Evolutionary conservation across 2,113 vertebrate species (phyloP).

Genomic region (Dicrurus megarhynchus): DNA sequence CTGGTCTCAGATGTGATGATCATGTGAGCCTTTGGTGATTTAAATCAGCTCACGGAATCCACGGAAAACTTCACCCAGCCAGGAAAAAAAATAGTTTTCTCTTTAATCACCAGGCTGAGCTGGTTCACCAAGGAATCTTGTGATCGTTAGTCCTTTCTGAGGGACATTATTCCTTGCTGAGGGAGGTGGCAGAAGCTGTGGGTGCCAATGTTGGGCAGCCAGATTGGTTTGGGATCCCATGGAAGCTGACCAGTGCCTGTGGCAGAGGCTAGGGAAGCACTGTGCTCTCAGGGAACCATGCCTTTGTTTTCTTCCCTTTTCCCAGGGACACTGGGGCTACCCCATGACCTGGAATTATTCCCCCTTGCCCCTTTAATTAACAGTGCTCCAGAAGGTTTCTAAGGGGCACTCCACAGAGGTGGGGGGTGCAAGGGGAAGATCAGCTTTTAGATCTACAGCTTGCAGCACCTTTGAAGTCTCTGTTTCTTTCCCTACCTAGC

Average conservation of each 20-base stretch:
- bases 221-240: neutral
- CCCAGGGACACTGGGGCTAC: neutral
- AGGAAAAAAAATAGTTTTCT: neutral
- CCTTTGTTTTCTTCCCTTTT: neutral
- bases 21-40: neutral
- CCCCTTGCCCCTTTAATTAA: neutral
- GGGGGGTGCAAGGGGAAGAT: neutral
- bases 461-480: neutral
- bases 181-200: neutral
- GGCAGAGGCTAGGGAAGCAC: neutral
- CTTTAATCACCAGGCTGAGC: neutral
- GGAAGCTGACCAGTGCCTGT: neutral
- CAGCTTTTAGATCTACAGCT: neutral
- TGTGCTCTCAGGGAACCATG: neutral
- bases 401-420: fast-evolving
- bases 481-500: neutral
- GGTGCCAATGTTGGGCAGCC: fast-evolving
- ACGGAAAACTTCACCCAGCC: neutral
- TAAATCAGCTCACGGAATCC: neutral
- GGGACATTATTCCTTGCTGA: neutral
- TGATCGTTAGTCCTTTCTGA: neutral
- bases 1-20: neutral
- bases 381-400: neutral
- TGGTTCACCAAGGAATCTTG: neutral
- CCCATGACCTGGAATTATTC: neutral